Base-by-base conservation (phyloP, 2,113 vertebrate species). In the Oncorhynchus mykiss region DNA sequence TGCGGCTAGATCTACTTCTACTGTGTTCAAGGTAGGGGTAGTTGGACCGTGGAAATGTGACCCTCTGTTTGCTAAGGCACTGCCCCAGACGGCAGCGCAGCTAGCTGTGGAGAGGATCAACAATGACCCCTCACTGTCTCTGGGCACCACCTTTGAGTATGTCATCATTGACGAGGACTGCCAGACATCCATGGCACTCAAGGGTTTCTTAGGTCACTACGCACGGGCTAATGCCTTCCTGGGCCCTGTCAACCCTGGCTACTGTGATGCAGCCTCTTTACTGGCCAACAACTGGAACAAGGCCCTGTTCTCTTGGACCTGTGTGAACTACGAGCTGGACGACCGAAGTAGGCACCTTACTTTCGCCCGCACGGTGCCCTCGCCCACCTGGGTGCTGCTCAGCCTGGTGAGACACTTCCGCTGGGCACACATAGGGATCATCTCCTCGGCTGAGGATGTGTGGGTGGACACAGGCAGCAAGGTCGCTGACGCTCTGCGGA, bases 281-380 rank as follows among this genome's bases (percentile, higher is more conserved):
- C 70, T 95, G 51, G 83, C 86, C 59, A 88, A 89, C 78, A 89
- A 77, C 82, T 95, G 93, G 94, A 80, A 93, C 74, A 95, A 94
- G 85, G 90, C 92, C 16, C 80, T 96, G 64, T 94, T 96, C 77
- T 95, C 94, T 2, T 94, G 93, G 93, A 88, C 85, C 70, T 94
- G 93, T n/a, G 67, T 94, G 34, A 93, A 91, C 75, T 85, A 91
- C 3, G 88, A 94, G 22, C 78, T 94, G 75, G 91, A 94, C 79
- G 89, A 86, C 3, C 86, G 74, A 66, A 72, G 27, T 1, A 79
- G n/a, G 11, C 83, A 93, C 45, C 88, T 82, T 0, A 86, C 86
- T 0, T 94, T 95, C 81, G 84, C 86, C 71, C 86, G 88, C 77
- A 93, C 90, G 0, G 67, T 94, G 74, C 92, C 91, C 16, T 91